phyloP scores from a whole-genome alignment of 2,888 invertebrate species.

The Torymus auratus region DNA sequence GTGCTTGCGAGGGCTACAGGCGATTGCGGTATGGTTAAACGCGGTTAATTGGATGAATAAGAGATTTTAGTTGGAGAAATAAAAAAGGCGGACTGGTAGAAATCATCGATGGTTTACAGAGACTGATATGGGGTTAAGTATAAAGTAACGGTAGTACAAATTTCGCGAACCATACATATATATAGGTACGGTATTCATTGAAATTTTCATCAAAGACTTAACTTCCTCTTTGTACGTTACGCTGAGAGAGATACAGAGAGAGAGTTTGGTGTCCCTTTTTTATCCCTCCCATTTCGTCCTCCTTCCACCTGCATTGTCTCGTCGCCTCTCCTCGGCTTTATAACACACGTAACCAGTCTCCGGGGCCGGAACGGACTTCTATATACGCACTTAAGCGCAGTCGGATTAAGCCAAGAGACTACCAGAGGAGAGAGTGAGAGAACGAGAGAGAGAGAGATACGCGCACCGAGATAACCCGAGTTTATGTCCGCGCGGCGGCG shows the following conservation, averaged over 20 bases:
- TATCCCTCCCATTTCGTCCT: constrained; percentile 9
- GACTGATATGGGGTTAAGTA: background rate
- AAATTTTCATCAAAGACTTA: too few relatives aligned
- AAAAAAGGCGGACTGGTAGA: too few relatives aligned
- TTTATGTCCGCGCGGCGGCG: constrained; percentile 72
- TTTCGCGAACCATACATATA: background rate
- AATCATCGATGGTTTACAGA: too few relatives aligned
- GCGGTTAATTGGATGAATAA: too few relatives aligned
- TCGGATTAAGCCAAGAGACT: constrained; percentile 47
- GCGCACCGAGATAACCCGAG: constrained; percentile 72
- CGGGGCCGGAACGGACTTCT: constrained; percentile 38
- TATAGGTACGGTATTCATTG: too few relatives aligned
- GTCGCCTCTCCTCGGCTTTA: background rate
- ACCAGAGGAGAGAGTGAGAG: constrained; percentile 6
- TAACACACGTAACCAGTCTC: constrained; percentile 16
- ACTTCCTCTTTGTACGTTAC: too few relatives aligned
- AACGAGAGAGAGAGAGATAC: constrained; percentile 63
- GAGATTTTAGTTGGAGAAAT: too few relatives aligned
- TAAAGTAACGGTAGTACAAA: background rate
- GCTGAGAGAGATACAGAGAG: too few relatives aligned
- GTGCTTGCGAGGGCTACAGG: too few relatives aligned
- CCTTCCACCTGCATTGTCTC: constrained; percentile 17
- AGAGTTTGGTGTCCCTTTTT: constrained; percentile 4
- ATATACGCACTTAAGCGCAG: constrained; percentile 55
- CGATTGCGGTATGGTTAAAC: too few relatives aligned